A percentile compares a stretch with the other conserved stretches of the same genome.
phyloP scores from a whole-genome alignment of 2,888 invertebrate genomes.

The Limenitis camilla region DNA sequence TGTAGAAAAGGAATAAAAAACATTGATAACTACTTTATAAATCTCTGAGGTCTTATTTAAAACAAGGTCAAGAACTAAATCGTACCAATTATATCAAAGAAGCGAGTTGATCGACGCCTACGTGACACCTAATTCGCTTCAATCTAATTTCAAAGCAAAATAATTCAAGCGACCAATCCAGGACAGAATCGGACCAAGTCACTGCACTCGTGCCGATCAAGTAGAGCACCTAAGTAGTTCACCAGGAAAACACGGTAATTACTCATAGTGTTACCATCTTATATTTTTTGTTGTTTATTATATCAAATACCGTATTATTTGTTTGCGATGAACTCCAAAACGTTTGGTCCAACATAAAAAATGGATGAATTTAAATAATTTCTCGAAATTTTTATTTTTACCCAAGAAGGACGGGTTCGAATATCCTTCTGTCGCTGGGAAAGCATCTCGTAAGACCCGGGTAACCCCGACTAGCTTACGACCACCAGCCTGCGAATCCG shows the following conservation, averaged over 20 bases:
- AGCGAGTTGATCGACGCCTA: background rate
- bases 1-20: too few species aligned
- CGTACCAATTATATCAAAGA: background rate
- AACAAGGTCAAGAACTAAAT: background rate
- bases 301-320: background rate
- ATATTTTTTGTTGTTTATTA: background rate
- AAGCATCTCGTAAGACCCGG: too few species aligned
- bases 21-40: too few species aligned
- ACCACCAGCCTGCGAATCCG: too few species aligned
- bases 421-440: too few species aligned
- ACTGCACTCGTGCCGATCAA: slow-evolving; percentile 4
- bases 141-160: too few species aligned
- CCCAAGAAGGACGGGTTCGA: too few species aligned
- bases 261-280: background rate
- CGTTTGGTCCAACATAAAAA: too few species aligned
- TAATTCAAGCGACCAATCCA: slow-evolving; percentile 1
- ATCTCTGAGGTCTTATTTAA: background rate
- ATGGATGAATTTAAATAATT: too few species aligned
- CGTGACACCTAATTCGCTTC: background rate
- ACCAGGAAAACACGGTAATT: slow-evolving; percentile 7
- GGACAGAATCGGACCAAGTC: slow-evolving; percentile 7
- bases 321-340: too few species aligned
- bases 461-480: too few species aligned
- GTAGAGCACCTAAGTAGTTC: slow-evolving; percentile 9
- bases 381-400: too few species aligned